Evolutionary conservation across 2,797 vertebrate genomes (phyloP).

Genomic region (Tenualosa ilisha): DNA sequence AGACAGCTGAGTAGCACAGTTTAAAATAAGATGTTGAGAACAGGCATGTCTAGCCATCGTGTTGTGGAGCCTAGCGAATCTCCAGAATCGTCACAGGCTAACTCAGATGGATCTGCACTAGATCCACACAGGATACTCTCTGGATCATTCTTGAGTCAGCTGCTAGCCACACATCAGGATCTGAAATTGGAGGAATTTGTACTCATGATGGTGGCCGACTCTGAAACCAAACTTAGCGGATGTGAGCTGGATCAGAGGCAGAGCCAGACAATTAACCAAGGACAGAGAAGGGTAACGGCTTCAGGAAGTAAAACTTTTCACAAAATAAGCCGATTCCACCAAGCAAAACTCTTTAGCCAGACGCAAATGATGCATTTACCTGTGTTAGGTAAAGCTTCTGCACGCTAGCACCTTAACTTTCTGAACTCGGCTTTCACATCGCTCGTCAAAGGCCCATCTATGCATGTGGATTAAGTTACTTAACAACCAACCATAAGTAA

Average conservation of each 20-base stretch:
- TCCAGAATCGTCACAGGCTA: neutral
- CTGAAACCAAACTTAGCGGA: neutral
- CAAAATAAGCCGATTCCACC: no score
- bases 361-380: no score
- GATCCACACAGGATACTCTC: neutral
- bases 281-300: no score
- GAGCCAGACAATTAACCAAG: neutral
- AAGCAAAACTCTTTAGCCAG: no score
- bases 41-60: neutral
- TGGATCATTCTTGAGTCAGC: neutral
- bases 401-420: neutral
- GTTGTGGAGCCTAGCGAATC: neutral
- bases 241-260: neutral
- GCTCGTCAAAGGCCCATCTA: neutral
- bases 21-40: constrained; percentile 9
- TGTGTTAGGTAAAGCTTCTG: no score
- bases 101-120: neutral
- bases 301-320: no score
- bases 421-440: neutral
- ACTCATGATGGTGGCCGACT: neutral
- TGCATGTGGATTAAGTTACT: neutral
- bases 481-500: neutral
- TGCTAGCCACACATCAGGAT: neutral
- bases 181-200: neutral
- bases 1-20: neutral